Evolutionary conservation across 2,113 vertebrate genomes (phyloP).

Genomic region (Eurypyga helias): DNA sequence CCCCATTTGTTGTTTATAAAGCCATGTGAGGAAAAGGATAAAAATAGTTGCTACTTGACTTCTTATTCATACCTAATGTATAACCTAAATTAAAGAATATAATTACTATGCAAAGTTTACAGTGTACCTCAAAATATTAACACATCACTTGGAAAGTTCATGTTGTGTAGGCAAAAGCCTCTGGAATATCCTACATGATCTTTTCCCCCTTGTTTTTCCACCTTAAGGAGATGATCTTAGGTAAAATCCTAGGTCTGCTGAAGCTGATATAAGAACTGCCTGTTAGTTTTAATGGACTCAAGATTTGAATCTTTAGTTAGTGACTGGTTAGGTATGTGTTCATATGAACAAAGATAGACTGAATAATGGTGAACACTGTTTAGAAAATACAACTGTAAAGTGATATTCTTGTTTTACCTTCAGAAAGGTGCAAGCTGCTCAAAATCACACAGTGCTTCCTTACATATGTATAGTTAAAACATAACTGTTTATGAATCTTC

Average conservation of each 20-base stretch:
- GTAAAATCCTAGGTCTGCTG: not conserved
- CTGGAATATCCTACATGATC: not conserved
- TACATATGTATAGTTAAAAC: not conserved
- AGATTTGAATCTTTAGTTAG: not conserved
- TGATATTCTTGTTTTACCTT: no score
- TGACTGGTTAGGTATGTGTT: not conserved
- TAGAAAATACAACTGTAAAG: not conserved
- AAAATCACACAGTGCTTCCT: not conserved
- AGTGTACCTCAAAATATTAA: not conserved
- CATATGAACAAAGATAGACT: not conserved
- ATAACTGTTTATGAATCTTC: not conserved
- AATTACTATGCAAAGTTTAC: not conserved
- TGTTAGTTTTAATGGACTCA: not conserved
- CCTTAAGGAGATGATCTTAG: not conserved
- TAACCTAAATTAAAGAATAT: not conserved
- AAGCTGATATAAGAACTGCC: not conserved
- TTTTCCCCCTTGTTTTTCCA: fast-evolving
- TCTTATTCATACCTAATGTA: not conserved
- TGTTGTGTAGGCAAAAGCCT: not conserved
- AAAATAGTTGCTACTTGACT: not conserved
- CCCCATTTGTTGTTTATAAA: not conserved
- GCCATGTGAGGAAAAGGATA: not conserved
- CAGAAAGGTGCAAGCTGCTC: not conserved
- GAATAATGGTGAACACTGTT: not conserved
- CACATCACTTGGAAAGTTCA: not conserved